Base-by-base conservation (phyloP, 2,113 vertebrate species). In the Anas platyrhynchos region DNA sequence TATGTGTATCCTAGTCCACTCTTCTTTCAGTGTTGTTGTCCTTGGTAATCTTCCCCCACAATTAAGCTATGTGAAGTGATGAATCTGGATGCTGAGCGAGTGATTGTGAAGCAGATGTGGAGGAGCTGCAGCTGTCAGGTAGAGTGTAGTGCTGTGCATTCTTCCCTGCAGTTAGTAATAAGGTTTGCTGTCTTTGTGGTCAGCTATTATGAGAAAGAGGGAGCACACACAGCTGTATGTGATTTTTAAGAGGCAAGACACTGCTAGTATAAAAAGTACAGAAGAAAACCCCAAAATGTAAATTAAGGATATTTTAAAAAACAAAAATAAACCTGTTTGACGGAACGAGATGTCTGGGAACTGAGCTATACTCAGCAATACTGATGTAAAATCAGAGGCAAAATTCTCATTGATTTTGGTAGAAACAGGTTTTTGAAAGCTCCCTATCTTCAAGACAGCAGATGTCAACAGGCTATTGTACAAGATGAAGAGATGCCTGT, bases 241-340 rank as follows among this genome's bases (percentile, higher is more conserved):
- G 61, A 32, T 83, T 95, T 96, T 92, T 74, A 54, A 96, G 82
- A 93, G 34, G 31, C 6, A 9, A 94, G 63, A 83, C n/a, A 61
- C 32, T 87, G 43, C 36, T 69, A 82, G 66, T 86, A 22, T 88
- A 69, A 86, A 79, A 96, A 72, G 29, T 73, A 44, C n/a, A 73
- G 54, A 52, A 80, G 73, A 94, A 89, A 93, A 56, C 16, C 69
- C 80, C 74, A 31, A 95, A 88, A 88, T 69, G 78, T 94, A 95
- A 94, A 92, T 89, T 76, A 89, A 84, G 80, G 84, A 89, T 94
- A 81, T 91, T 94, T 11, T 5, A 76, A 93, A 94, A 52, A 25
- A 52, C 22, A 25, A 13, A 52, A 52, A 41, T 29, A 65, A 96
- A 87, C 32, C 71, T 91, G 66, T 93, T 89, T 94, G 71, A 74